Evolutionary conservation across 2,797 vertebrate species (phyloP).

Genomic region (Simalia tracyae): DNA sequence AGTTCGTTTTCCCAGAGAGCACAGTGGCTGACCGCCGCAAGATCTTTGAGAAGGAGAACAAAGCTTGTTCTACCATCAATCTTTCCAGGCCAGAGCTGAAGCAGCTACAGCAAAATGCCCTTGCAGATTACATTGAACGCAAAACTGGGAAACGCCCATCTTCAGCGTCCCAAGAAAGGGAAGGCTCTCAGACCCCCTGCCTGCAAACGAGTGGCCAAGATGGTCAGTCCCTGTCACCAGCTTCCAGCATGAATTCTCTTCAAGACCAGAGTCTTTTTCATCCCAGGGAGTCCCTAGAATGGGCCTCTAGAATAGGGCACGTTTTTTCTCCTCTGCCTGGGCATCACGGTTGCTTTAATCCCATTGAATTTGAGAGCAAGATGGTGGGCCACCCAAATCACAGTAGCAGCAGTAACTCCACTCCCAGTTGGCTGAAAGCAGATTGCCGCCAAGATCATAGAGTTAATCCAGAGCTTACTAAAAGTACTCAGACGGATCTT

Average conservation of each 20-base stretch:
- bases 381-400: background rate
- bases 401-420: slow-evolving; percentile 56
- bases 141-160: slow-evolving; percentile 79
- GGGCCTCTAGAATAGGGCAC: slow-evolving; percentile 53
- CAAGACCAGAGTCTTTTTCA: slow-evolving; percentile 75
- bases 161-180: slow-evolving; percentile 63
- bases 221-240: slow-evolving; percentile 76
- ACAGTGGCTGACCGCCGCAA: slow-evolving; percentile 86
- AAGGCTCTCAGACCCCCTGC: slow-evolving; percentile 77
- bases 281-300: slow-evolving; percentile 62
- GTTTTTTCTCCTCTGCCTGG: slow-evolving; percentile 70
- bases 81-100: slow-evolving; percentile 82
- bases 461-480: slow-evolving; percentile 57
- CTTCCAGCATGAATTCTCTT: slow-evolving; percentile 86
- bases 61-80: slow-evolving; percentile 69
- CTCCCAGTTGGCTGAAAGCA: slow-evolving; percentile 23
- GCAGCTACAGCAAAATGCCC: slow-evolving; percentile 89
- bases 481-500: slow-evolving; percentile 50
- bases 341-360: slow-evolving; percentile 64
- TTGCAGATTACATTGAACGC: slow-evolving; percentile 87
- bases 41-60: slow-evolving; percentile 84
- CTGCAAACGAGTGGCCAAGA: slow-evolving; percentile 70
- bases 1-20: slow-evolving; percentile 76
- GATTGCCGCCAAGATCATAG: slow-evolving; percentile 61
- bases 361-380: slow-evolving; percentile 52